Evolutionary conservation across 2,797 vertebrate species (phyloP).

Genomic region (Gallirallus australis): DNA sequence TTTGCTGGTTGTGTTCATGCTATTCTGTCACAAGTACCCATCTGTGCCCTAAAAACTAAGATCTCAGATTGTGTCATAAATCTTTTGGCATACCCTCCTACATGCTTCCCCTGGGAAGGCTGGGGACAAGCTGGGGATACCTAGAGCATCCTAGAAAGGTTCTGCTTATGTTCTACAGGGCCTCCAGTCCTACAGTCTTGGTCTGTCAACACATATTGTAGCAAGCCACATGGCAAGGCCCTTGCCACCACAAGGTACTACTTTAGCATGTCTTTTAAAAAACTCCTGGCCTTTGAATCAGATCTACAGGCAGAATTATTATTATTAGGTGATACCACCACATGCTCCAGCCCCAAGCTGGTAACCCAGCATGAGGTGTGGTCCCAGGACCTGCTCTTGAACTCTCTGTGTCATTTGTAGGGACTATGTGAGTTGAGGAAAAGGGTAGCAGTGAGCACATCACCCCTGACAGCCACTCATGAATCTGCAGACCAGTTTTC

Average conservation of each 20-base stretch:
- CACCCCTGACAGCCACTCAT: neutral
- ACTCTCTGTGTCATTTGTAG: neutral
- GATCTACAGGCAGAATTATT: neutral
- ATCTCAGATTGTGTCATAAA: neutral
- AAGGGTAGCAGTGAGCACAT: neutral
- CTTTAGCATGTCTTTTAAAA: neutral
- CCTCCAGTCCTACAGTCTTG: neutral
- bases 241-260: neutral
- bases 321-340: neutral
- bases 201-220: neutral
- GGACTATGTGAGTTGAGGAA: neutral
- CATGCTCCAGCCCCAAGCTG: neutral
- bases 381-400: neutral
- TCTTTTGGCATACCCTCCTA: neutral
- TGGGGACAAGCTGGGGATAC: neutral
- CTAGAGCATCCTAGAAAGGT: neutral
- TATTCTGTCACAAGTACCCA: neutral
- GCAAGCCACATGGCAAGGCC: fast-evolving
- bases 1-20: neutral
- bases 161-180: fast-evolving
- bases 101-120: neutral
- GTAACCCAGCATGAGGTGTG: neutral
- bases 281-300: neutral
- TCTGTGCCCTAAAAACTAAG: neutral
- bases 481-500: neutral